These are phyloP conservation scores for Phenganax marumi DNA, from an alignment of 92 coral and sea anemone species.

Conservation along the genomic window DNA sequence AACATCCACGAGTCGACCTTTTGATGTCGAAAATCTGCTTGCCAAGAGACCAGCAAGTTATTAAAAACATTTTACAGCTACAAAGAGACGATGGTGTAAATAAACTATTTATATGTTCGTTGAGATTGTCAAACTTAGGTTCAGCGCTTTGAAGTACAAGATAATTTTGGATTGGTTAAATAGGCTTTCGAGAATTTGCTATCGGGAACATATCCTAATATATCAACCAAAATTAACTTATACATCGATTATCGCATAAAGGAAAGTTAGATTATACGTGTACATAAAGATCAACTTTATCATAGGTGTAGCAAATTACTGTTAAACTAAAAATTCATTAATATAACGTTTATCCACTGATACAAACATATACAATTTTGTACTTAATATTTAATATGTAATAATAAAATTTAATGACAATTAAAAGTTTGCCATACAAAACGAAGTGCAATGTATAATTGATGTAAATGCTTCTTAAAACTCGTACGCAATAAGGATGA, in stretches of 20 bases:
- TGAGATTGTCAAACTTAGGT: not conserved
- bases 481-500: not conserved
- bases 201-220: too few species aligned
- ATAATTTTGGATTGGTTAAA: not conserved
- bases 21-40: slow-evolving; percentile 39
- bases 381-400: not conserved
- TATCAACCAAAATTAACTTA: too few species aligned
- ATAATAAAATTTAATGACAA: not conserved
- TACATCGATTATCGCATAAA: too few species aligned
- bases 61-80: not conserved
- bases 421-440: not conserved
- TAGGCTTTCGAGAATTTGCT: too few species aligned
- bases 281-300: not conserved
- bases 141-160: not conserved
- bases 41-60: slow-evolving; percentile 38
- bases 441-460: not conserved
- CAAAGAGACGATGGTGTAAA: not conserved
- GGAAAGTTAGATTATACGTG: not conserved
- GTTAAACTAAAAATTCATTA: not conserved
- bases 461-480: not conserved
- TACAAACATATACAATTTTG: slow-evolving; percentile 1
- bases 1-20: slow-evolving; percentile 24
- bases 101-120: not conserved
- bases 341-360: slow-evolving; percentile 4
- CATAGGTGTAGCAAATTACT: not conserved